A percentile compares a stretch with the other conserved stretches of the same genome.
Conservation (phyloP, 1,140 invertebrate species). For the Aphis gossypii region DNA sequence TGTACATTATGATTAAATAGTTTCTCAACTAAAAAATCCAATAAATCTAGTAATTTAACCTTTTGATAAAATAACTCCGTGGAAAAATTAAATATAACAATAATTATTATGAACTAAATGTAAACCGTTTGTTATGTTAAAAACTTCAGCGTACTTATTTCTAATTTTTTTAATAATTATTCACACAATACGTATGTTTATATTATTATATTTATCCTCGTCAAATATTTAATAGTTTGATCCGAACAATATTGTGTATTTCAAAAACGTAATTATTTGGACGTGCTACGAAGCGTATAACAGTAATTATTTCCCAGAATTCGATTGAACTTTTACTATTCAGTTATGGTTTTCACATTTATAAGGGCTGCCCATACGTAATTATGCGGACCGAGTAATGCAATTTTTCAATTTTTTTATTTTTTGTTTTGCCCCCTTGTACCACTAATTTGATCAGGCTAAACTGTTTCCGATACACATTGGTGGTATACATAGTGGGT, state of each 20-base stretch:
- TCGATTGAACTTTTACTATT: background rate
- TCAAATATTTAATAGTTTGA: background rate
- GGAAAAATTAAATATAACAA: background rate
- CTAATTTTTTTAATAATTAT: background rate
- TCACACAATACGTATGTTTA: background rate
- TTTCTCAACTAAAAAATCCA: background rate
- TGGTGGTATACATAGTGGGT: background rate
- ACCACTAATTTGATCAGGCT: background rate
- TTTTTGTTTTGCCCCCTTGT: background rate
- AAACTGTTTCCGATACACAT: constrained; percentile 34
- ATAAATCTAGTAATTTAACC: background rate
- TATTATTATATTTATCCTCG: background rate
- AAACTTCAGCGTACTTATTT: background rate
- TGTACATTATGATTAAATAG: background rate
- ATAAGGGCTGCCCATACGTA: background rate
- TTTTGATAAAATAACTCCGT: background rate
- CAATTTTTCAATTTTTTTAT: background rate
- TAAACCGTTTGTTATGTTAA: background rate
- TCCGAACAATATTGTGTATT: background rate
- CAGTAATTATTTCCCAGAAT: background rate
- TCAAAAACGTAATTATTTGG: background rate
- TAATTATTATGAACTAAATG: background rate
- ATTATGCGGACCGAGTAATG: background rate
- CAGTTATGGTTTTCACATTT: background rate
- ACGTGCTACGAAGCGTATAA: background rate